phyloP scores from a whole-genome alignment of 2,888 invertebrate species.

The Caradrina clavipalpis region DNA sequence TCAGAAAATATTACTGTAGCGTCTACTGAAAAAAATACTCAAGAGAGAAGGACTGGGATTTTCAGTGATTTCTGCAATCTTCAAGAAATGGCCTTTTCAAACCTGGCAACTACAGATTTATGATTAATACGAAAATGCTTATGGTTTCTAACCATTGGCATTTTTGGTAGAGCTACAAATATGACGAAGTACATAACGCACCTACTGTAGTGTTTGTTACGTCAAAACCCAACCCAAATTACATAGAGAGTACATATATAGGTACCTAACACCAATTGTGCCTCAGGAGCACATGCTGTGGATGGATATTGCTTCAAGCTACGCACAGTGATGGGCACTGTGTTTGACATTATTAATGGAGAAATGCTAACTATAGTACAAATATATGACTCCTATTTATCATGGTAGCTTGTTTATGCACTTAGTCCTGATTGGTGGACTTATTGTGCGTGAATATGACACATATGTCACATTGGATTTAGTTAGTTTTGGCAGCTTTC shows the following conservation, averaged over 20 bases:
- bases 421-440: no score
- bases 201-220: not conserved
- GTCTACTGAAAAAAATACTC: no score
- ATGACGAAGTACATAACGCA: not conserved
- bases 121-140: no score
- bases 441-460: no score
- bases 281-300: slow-evolving; percentile 36
- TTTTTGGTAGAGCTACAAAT: not conserved
- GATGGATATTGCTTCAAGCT: slow-evolving; percentile 46
- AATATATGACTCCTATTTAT: not conserved
- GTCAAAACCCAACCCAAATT: slow-evolving; percentile 9
- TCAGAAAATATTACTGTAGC: no score
- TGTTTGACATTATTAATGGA: slow-evolving; percentile 44
- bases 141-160: no score
- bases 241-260: not conserved
- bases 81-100: not conserved
- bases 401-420: no score
- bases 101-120: not conserved
- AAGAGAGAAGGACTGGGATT: no score
- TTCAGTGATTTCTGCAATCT: not conserved
- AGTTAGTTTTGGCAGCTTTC: not conserved
- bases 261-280: slow-evolving; percentile 27
- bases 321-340: slow-evolving; percentile 28
- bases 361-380: slow-evolving; percentile 2
- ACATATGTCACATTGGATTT: not conserved